Evolutionary conservation across 2,888 invertebrate species (phyloP).

Genomic region (Metallyticus violacea): DNA sequence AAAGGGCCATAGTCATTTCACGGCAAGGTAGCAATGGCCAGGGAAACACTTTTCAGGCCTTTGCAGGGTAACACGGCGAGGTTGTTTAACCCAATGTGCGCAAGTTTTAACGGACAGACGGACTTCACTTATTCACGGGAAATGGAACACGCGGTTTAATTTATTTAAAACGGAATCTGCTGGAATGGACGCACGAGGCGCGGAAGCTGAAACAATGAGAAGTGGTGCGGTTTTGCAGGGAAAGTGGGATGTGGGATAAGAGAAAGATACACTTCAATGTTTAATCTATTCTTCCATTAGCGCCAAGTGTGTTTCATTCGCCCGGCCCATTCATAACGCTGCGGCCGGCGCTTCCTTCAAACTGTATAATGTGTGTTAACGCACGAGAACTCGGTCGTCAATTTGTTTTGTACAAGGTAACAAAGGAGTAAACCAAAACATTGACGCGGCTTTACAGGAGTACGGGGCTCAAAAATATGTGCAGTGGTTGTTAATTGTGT

Average conservation of each 20-base stretch:
- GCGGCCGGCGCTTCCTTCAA: not conserved
- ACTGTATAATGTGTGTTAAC: not conserved
- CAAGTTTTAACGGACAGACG: not conserved
- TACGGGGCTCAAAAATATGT: not conserved
- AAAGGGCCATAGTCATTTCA: not conserved
- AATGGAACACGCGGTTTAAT: not conserved
- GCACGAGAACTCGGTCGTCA: not conserved
- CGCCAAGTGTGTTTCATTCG: not conserved
- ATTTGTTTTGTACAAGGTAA: not conserved
- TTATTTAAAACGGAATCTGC: not conserved
- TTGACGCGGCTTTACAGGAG: no score
- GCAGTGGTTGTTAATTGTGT: no score
- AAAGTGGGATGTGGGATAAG: no score
- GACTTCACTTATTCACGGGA: not conserved
- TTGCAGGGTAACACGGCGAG: no score
- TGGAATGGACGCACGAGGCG: not conserved
- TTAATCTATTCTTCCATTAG: conserved; percentile 7
- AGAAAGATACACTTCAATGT: not conserved
- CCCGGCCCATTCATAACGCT: not conserved
- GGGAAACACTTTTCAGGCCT: no score
- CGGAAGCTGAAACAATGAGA: not conserved
- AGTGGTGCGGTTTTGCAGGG: not conserved
- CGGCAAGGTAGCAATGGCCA: not conserved
- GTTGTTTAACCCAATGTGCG: not conserved
- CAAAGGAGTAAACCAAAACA: no score